Evolutionary conservation across 1,140 invertebrate genomes (phyloP), one percentile per base, ranked within the genome.

Genomic region (Pomacea maculata): DNA sequence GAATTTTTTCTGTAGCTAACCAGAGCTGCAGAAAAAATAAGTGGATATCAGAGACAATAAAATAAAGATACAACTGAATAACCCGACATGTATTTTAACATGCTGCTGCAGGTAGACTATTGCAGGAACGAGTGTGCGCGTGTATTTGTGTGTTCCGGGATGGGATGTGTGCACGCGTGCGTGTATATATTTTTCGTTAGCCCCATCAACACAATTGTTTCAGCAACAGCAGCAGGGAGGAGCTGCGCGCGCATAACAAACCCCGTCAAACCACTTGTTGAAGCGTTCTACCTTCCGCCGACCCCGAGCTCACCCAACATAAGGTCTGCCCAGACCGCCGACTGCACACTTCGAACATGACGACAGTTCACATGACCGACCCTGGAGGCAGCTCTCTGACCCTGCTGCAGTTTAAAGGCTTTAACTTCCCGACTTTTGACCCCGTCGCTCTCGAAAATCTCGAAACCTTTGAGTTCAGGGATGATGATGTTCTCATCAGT

Each of bases 401-500:
- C 54, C 65, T 80, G 17, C 55, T 83, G 54, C 65, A 80, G 54
- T 79, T 70, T 54, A 12, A 72, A 29, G 82, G 79, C 10, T 25
- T 61, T 17, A 54, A 25, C 14, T 78, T 78, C 17, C 82, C 82
- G 9, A 25, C 63, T 61, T 83, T 83, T 34, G 71, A 71, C 25
- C 14, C 29, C 19, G 79, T 78, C 25, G 74, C 79, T 61, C 63
- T 83, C 10, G 61, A 63, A 15, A 64, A 71, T 10, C 25, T 80
- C 34, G 63, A 75, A 6, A 72, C 61, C 11, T 80, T 83, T 68
- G n/a, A 73, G 54, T 71, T 78, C 67, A 71, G 84, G 67, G 80
- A 84, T 45, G 85, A 86, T 45, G 88, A 89, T 71, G 74, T 87
- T 6, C 79, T 88, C 21, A 81, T 88, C 19, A 85, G 84, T 77